Base-by-base conservation (phyloP, 1,140 invertebrate species). In the Cecropterus lyciades region DNA sequence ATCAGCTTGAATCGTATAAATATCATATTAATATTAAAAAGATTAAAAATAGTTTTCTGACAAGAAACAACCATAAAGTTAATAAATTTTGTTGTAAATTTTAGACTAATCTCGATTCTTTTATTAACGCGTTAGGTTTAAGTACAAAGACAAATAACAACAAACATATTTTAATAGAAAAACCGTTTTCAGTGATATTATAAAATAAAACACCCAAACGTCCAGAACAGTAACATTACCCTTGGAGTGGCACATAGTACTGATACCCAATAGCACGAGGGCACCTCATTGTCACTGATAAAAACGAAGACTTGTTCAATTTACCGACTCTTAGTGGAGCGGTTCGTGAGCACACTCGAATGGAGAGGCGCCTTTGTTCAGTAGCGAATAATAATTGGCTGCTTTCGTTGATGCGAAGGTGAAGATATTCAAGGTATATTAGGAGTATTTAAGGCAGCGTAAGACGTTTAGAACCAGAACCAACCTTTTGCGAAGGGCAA, bases 321-420 rank as follows among this genome's bases (percentile, higher is more conserved):
- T 60, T 60, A 48, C 45, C 11, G 56, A 37, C 56, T 48, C 56
- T 33, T 16, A 48, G 45, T 57, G 7, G 43, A 60, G 56, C 10
- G 10, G 56, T 16, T 45, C 40, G 45, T 48, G 27, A 60, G 43
- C 9, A n/a, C 24, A 60, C 56, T 60, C 43, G 56, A 49, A 30
- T 46, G n/a, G 27, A 49, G 57, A 42, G 40, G 20, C 9, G 30
- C 55, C 57, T 37, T 60, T 60, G 57, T 60, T 60, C 57, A 14
- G 10, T 20, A 10, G 30, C 57, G 45, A 40, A 60, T 60, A 60
- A 60, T 60, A 60, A 60, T 60, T 60, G 57, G 57, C 57, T 60
- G n/a, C 59, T 62, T 51, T 51, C 45, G 46, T 62, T 42, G 59
- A 62, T 62, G 17, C 8, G 59, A 62, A 62, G 59, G 59, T 62